Base-by-base conservation (phyloP, 2,888 invertebrate species). In the Argyra leucocephala region DNA sequence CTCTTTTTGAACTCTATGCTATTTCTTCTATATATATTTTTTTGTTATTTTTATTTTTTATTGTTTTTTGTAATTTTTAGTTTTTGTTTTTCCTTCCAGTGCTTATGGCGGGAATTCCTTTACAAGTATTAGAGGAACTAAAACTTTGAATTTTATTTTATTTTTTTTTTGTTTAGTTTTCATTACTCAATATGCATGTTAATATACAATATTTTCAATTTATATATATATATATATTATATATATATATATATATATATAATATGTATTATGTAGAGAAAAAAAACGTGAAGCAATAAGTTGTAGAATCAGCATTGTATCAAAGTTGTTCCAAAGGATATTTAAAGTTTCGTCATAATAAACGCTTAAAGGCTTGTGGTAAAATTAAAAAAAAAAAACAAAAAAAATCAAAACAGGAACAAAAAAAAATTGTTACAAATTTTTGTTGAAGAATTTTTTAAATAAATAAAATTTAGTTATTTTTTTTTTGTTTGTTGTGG, bases 71-170 rank as follows among this genome's bases (percentile, higher is more conserved):
- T 31, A 31, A 31, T 31, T 31, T 31, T 31, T 31, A 10, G 31
- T 5, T 48, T 48, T 18, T 48, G 12, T 48, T 48, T 9, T 18
- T 48, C 18, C n/a, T 9, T n/a, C 48, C 18, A 15, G n/a, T 48
- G 48, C 48, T 48, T 15, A 48, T 48, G 48, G 48, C 48, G 48
- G 48, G 48, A 48, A 48, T 48, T 48, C 48, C 48, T 48, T 18
- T n/a, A 48, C 48, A 48, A 48, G 18, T 48, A 48, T 48, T 48
- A 48, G 18, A 48, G 18, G 18, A 48, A 48, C n/a, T 48, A 26
- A 26, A 37, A 37, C 7, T 18, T 31, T 2, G 9, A 2, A 31
- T 31, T 31, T 48, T 48, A 48, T 31, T 48, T 48, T 48, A 18
- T 18, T 5, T 7, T 31, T 31, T 31, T 31, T 10, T 31, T 31